Evolutionary conservation across 2,888 invertebrate species (phyloP).

Genomic region (Pristionchus mayeri): DNA sequence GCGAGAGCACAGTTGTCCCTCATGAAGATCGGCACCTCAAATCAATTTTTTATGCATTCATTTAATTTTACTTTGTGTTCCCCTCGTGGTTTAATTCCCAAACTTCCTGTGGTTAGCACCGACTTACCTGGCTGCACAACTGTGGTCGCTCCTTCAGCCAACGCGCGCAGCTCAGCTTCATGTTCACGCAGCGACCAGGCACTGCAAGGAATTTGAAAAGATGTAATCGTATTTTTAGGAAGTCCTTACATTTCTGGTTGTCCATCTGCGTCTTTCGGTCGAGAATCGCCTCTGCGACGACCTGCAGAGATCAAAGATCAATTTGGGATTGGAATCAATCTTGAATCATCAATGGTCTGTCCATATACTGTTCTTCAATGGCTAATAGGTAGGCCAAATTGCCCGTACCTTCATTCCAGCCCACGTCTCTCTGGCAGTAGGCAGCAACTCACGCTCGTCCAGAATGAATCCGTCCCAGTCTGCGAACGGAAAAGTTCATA

Average conservation of each 20-base stretch:
- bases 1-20: constrained; percentile 72
- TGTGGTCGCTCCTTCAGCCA: constrained; percentile 44
- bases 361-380: background rate
- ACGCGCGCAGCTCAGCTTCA: constrained; percentile 42
- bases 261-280: constrained; percentile 32
- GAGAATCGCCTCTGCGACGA: constrained; percentile 50
- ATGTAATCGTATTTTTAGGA: background rate
- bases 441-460: constrained; percentile 73
- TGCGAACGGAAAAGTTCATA: constrained; percentile 48
- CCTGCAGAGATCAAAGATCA: constrained; percentile 49
- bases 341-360: background rate
- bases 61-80: background rate
- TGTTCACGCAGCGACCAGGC: constrained; percentile 13
- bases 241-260: background rate
- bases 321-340: background rate
- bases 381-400: no score
- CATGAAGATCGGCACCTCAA: constrained; percentile 72
- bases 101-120: background rate
- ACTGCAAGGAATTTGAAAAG: background rate
- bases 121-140: constrained; percentile 41
- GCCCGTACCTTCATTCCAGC: constrained; percentile 71
- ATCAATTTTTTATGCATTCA: background rate
- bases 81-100: no score
- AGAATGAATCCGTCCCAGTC: constrained; percentile 76
- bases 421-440: constrained; percentile 75